Evolutionary conservation across 2,113 vertebrate species (phyloP).

Genomic region (Meles meles): DNA sequence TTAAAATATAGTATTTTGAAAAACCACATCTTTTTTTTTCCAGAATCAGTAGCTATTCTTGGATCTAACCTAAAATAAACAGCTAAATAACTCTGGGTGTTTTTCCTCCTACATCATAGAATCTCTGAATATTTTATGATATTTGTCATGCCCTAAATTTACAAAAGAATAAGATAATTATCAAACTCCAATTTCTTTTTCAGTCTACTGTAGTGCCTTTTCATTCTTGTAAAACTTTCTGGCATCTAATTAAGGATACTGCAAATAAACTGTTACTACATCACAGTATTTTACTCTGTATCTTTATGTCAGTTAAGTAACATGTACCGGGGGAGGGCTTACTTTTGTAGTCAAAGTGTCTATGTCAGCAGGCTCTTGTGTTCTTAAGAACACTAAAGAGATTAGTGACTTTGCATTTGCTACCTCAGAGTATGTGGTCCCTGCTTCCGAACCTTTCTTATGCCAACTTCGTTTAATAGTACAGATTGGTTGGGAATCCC

Average conservation of each 20-base stretch:
- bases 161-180: not conserved
- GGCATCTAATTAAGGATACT: not conserved
- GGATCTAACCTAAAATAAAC: not conserved
- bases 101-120: not conserved
- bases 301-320: not conserved
- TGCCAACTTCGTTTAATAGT: not conserved
- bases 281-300: not conserved
- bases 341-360: not conserved
- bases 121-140: not conserved
- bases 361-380: not conserved
- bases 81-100: not conserved
- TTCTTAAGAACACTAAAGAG: not conserved
- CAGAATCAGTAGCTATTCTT: not conserved
- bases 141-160: not conserved
- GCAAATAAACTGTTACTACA: not conserved
- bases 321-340: not conserved
- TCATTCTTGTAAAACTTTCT: not conserved
- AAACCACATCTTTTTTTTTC: not conserved
- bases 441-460: not conserved
- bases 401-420: not conserved
- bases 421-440: not conserved
- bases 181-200: not conserved
- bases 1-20: not conserved
- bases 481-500: not conserved
- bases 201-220: not conserved